Evolutionary conservation across 2,888 invertebrate species (phyloP).

Genomic region (Meiosimyza platycephala): DNA sequence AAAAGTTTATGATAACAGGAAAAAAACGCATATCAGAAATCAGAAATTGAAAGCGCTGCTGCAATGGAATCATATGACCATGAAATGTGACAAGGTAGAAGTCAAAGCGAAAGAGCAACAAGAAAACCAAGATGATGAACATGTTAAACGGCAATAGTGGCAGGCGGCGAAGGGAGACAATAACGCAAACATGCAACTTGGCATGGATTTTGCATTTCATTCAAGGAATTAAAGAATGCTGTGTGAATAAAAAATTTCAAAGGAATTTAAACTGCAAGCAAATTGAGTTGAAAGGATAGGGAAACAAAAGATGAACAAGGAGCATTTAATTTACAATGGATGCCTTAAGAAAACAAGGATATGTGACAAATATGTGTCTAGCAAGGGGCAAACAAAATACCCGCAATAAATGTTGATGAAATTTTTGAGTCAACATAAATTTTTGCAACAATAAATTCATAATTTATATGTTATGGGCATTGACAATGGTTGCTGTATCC

Average conservation of each 20-base stretch:
- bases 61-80: constrained; percentile 18
- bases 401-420: background rate
- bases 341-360: too few species aligned
- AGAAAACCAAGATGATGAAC: background rate
- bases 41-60: constrained; percentile 18
- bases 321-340: too few species aligned
- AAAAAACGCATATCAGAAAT: constrained; percentile 9
- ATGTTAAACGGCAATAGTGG: background rate
- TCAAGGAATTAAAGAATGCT: background rate
- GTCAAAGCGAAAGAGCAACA: constrained; percentile 5
- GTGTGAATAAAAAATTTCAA: constrained; percentile 1
- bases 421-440: background rate
- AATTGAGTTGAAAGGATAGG: too few species aligned
- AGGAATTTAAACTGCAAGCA: background rate
- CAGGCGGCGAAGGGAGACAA: background rate
- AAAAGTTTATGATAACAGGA: constrained; percentile 8
- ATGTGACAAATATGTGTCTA: too few species aligned
- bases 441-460: too few species aligned
- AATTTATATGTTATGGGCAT: too few species aligned
- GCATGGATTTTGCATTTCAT: constrained; percentile 2
- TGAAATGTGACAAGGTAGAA: constrained; percentile 24
- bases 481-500: too few species aligned
- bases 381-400: background rate
- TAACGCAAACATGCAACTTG: background rate
- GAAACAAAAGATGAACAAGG: background rate